Conservation (phyloP, 1,140 invertebrate genomes). For the Papilio helenus region DNA sequence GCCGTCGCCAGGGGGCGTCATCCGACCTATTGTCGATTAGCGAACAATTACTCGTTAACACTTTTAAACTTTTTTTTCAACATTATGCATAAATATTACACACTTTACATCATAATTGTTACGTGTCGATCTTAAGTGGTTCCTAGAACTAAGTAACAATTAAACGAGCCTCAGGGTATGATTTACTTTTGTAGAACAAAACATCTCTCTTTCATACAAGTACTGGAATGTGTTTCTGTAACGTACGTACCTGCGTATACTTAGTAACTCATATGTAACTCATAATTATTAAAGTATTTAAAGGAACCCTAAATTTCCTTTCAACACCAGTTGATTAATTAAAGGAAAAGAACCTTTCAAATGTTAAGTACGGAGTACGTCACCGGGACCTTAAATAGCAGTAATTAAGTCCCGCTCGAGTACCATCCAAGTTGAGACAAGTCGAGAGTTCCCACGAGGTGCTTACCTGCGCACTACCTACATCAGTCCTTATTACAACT, state of each 20-base stretch:
- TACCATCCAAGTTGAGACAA: constrained; percentile 14
- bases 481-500: background rate
- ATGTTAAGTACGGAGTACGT: background rate
- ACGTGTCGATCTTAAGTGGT: constrained; percentile 4
- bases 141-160: background rate
- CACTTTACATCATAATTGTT: constrained; percentile 12
- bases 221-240: too few relatives aligned
- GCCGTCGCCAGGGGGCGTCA: background rate
- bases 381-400: constrained; percentile 11
- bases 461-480: background rate
- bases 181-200: background rate
- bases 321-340: constrained; percentile 6
- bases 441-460: constrained; percentile 17
- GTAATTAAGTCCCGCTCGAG: constrained; percentile 17
- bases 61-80: background rate
- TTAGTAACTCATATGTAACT: background rate
- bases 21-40: constrained; percentile 22
- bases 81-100: background rate
- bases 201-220: too few relatives aligned
- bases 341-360: background rate
- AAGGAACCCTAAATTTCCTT: background rate
- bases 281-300: background rate
- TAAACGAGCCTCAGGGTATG: background rate
- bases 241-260: too few relatives aligned
- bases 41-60: constrained; percentile 17